Evolutionary conservation across 2,888 invertebrate species (phyloP).

Genomic region (Hyles lineata): DNA sequence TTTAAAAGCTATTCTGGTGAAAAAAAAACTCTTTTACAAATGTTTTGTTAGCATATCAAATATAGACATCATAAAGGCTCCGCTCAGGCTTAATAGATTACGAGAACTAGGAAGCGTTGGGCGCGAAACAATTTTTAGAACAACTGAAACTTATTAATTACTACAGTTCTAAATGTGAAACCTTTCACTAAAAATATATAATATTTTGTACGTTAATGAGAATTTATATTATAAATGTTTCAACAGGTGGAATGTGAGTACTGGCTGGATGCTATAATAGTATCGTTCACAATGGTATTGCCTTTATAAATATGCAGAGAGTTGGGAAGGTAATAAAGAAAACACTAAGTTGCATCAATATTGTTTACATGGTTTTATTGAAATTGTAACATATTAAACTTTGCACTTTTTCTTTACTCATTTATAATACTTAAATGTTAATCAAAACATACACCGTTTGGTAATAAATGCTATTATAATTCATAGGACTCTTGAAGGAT

Average conservation of each 20-base stretch:
- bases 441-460: conserved; percentile 82
- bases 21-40: too few species aligned
- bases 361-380: conserved; percentile 83
- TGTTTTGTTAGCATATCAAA: too few species aligned
- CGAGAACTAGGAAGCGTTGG: too few species aligned
- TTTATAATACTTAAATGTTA: conserved; percentile 78
- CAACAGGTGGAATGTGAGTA: conserved; percentile 67
- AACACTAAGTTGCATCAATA: conserved; percentile 69
- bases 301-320: conserved; percentile 50
- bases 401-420: conserved; percentile 81
- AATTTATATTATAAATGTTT: conserved; percentile 7
- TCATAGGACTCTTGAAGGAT: conserved; percentile 71
- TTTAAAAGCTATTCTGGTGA: too few species aligned
- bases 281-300: conserved; percentile 48
- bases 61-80: too few species aligned
- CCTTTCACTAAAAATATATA: too few species aligned
- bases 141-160: too few species aligned
- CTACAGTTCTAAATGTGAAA: too few species aligned
- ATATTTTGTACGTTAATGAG: conserved; percentile 13
- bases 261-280: conserved; percentile 61
- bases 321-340: conserved; percentile 51
- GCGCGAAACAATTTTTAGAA: too few species aligned
- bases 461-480: conserved; percentile 84
- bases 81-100: too few species aligned
- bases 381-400: conserved; percentile 83